Conservation (phyloP, 2,888 invertebrate species). For the Dicroscelio sp. region DNA sequence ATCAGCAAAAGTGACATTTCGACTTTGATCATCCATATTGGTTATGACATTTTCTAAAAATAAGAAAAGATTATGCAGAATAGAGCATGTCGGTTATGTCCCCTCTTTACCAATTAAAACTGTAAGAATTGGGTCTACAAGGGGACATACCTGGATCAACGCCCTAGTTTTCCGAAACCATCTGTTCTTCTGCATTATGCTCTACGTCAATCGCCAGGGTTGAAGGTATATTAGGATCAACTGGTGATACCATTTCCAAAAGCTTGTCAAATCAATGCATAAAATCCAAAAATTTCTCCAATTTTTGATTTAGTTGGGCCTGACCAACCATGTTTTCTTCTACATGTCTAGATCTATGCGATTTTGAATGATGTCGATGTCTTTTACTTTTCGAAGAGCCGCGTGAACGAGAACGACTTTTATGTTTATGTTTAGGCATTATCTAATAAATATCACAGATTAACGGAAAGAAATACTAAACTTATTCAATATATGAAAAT, state of each 20-base stretch:
- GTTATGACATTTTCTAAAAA: neutral
- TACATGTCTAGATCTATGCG: neutral
- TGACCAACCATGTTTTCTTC: no score
- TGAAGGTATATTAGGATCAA: neutral
- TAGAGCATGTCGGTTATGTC: conserved; percentile 15
- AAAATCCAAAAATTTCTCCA: no score
- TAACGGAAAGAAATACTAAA: no score
- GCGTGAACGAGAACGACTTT: conserved; percentile 1
- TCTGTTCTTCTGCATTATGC: neutral
- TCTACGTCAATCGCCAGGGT: no score
- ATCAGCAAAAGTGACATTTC: conserved; percentile 2
- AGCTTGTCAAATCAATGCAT: neutral
- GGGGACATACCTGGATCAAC: conserved; percentile 25
- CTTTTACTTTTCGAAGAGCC: no score
- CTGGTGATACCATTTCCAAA: neutral
- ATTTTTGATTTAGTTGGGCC: no score
- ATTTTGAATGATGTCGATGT: neutral
- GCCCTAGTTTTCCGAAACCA: neutral
- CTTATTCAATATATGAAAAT: neutral
- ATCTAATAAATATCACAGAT: no score
- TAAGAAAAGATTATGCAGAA: neutral
- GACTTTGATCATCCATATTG: neutral
- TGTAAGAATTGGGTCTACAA: conserved; percentile 27
- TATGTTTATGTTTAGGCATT: conserved; percentile 8
- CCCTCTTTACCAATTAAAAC: neutral